These are phyloP conservation scores for Kuschelorhynchus macadamiae DNA, from an alignment of 2,888 invertebrate genomes.

Conservation along the genomic window DNA sequence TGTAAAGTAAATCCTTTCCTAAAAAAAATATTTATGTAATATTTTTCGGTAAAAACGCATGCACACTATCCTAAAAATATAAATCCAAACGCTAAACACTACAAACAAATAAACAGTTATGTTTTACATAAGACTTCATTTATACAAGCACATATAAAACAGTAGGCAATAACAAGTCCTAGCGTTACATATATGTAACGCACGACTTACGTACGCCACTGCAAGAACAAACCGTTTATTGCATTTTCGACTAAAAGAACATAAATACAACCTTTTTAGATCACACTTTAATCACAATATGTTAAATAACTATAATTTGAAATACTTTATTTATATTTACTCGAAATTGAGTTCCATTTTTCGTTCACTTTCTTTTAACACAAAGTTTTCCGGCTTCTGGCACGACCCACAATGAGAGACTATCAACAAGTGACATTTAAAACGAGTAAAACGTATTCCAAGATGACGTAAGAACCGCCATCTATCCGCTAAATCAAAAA, in stretches of 20 bases:
- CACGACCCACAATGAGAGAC: no score
- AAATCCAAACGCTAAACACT: neutral
- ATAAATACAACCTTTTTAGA: neutral
- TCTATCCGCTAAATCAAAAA: constrained; percentile 3
- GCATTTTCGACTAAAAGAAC: neutral
- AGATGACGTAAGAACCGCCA: neutral
- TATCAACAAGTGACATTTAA: no score
- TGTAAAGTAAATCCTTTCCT: neutral
- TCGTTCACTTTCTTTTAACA: neutral
- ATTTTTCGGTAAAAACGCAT: neutral
- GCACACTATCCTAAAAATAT: no score
- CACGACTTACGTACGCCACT: neutral
- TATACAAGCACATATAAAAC: no score
- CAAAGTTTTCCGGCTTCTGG: neutral
- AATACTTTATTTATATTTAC: neutral
- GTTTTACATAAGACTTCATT: neutral
- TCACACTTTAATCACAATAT: neutral
- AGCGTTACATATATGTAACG: constrained; percentile 7
- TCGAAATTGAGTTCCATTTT: neutral
- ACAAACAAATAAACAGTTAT: neutral
- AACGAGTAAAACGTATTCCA: no score
- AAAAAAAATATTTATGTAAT: neutral
- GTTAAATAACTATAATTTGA: neutral
- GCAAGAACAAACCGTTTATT: neutral
- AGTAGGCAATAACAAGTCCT: neutral